Conservation (phyloP, 2,888 invertebrate genomes). For the Spicauda simplicius region DNA sequence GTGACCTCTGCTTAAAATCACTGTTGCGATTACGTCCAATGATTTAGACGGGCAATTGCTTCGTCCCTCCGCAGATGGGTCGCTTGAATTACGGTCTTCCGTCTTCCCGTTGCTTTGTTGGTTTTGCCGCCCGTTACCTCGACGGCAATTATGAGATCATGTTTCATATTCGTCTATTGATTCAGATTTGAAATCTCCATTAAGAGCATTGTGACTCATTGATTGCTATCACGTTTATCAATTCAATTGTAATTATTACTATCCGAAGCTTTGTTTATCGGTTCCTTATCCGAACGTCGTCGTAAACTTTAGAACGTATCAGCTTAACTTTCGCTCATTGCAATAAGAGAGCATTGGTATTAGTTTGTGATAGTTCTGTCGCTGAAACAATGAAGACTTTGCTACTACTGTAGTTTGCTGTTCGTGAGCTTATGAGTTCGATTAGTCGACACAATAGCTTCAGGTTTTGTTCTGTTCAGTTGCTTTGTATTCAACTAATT, state of each 20-base stretch:
- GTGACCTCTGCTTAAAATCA: constrained; percentile 79
- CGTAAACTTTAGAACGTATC: constrained; percentile 27
- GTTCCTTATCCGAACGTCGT: constrained; percentile 34
- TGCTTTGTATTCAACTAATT: constrained; percentile 36
- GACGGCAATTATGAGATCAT: constrained; percentile 80
- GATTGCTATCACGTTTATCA: constrained; percentile 54
- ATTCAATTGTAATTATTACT: constrained; percentile 36
- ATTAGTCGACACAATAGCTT: constrained; percentile 35
- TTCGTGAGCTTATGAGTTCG: constrained; percentile 37
- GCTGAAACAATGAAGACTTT: constrained; percentile 27
- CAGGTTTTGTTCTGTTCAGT: constrained; percentile 35
- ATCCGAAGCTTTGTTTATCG: constrained; percentile 22
- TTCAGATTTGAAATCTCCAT: constrained; percentile 78
- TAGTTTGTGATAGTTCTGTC: constrained; percentile 24
- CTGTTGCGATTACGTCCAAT: constrained; percentile 75
- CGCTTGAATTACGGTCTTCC: constrained; percentile 75
- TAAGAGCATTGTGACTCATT: constrained; percentile 78
- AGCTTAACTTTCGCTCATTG: constrained; percentile 15
- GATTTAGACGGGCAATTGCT: constrained; percentile 76
- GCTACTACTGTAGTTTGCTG: constrained; percentile 25
- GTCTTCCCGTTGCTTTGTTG: constrained; percentile 74
- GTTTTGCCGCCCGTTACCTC: constrained; percentile 67
- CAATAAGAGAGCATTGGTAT: constrained; percentile 24
- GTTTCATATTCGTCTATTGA: constrained; percentile 77
- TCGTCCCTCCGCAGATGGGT: constrained; percentile 73